Percentiles rank a stretch among this genome's conserved stretches.
Evolutionary conservation across 2,797 vertebrate species (phyloP).

Genomic region (Distichodus sexfasciatus): DNA sequence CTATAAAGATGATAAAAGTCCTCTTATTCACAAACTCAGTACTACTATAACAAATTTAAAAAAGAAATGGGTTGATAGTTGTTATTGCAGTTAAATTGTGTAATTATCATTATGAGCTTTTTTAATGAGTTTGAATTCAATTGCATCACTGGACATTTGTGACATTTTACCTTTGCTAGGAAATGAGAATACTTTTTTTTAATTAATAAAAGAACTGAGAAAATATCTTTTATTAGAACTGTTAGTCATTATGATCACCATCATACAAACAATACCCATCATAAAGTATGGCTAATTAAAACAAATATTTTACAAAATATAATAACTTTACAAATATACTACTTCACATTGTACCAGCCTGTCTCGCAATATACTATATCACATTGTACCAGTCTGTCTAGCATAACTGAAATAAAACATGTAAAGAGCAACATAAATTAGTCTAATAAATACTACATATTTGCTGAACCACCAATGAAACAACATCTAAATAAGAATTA

Average conservation of each 20-base stretch:
- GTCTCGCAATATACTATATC: not conserved
- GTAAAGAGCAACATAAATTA: not conserved
- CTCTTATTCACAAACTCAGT: no score
- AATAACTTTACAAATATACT: no score
- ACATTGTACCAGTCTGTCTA: not conserved
- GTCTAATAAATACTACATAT: not conserved
- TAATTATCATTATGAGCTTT: no score
- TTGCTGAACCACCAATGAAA: not conserved
- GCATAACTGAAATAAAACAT: not conserved
- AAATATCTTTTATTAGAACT: no score
- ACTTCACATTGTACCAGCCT: no score
- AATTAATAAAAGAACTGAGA: not conserved
- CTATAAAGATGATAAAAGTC: no score
- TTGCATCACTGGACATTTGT: not conserved
- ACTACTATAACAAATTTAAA: no score
- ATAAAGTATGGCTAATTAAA: not conserved
- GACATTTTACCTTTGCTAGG: not conserved
- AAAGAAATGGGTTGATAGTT: no score
- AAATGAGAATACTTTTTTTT: not conserved
- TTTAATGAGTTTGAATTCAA: not conserved
- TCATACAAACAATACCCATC: not conserved
- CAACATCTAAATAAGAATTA: constrained; percentile 6
- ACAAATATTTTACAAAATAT: no score
- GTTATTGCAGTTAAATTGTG: no score
- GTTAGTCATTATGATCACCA: no score